Base-by-base conservation (phyloP, 2,113 vertebrate genomes). In the Ochotona curzoniae region DNA sequence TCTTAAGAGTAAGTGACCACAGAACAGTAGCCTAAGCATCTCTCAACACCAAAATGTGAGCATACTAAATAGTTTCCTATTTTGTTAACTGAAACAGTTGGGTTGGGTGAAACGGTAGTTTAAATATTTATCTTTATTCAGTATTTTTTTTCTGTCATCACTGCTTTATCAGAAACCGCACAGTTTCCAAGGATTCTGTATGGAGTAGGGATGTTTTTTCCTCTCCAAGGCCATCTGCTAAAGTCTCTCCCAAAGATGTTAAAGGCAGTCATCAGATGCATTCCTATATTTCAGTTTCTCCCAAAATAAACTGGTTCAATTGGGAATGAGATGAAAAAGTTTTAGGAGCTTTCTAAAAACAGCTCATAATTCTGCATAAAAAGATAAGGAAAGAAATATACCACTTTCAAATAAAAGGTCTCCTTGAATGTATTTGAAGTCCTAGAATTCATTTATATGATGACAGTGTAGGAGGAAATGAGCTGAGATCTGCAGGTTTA, bases 281-380 rank as follows among this genome's bases (percentile, higher is more conserved):
- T 71, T 83, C 69, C 28, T 89, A 7, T 60, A 76, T 35, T 87
- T 76, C n/a, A 91, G 23, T 23, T 86, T 28, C 49, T 64, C 25
- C 5, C 30, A 87, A 85, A 90, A 26, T 84, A 92, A 38, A 28
- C 4, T 76, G n/a, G 51, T 71, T 15, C 5, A 88, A 71, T 13
- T 87, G 38, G 54, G 20, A 79, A 63, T 71, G 26, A 82, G 44
- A 86, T 60, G 60, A 83, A 83, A 44, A 82, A 57, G 26, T 89
- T 96, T 87, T 64, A 81, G 79, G 26, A 32, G 54, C 86, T 83
- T 74, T 90, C 81, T 83, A 78, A 96, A 96, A 82, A 81, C 54
- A 25, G 75, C 70, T 66, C 20, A 14, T 13, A 79, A 69, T 20
- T 90, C 21, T 15, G 3, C 25, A 57, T 64, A 70, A 70, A 87